Evolutionary conservation across 2,113 vertebrate species (phyloP), one percentile per base, ranked within the genome.

Genomic region (Tetrao urogallus): DNA sequence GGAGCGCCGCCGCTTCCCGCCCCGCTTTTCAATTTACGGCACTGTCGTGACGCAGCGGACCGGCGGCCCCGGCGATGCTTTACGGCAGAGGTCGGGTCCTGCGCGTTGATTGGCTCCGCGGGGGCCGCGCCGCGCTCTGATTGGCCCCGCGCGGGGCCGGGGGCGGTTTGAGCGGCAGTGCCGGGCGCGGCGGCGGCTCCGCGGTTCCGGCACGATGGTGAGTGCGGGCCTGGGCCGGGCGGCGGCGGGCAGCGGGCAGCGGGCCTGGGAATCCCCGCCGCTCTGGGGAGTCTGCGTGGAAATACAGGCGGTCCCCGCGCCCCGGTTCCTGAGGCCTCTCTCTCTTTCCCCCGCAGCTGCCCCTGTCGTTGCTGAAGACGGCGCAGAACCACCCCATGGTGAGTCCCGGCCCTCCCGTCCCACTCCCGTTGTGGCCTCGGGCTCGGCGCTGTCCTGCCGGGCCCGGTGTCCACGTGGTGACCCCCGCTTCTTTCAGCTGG

Each of bases 371-470:
- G 88, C 91, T 99, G 97, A 99, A 99, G 97, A 99, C 99, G 1
- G 99, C 99, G 7, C 99, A 99, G 98, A 99, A 99, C 97, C 99
- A 99, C 89, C 99, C 99, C 3, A 99, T 99, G 99, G 99, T 99
- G 96, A 99, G 98, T 95, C 56, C 16, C 5, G 8, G 14, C 28
- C 60, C 60, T 10, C 56, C 60, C 11, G 24, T 34, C 64, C 54
- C 20, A 19, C 8, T 34, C 17, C 66, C 6, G 0, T 25, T 3
- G 52, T 11, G 1, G 0, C 7, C 32, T 20, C 5, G 2, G 30
- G 14, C 56, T 21, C n/a, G 20, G 61, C 2, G 4, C 79, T 2
- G 5, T 21, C 7, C 28, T 32, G 28, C 28, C 28, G 54, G 28
- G 3, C 38, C 18, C 30, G 2, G 30, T 90, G 60, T 71, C 80